phyloP scores from a whole-genome alignment of 2,113 vertebrate species.

The Rhadina sibilatrix region DNA sequence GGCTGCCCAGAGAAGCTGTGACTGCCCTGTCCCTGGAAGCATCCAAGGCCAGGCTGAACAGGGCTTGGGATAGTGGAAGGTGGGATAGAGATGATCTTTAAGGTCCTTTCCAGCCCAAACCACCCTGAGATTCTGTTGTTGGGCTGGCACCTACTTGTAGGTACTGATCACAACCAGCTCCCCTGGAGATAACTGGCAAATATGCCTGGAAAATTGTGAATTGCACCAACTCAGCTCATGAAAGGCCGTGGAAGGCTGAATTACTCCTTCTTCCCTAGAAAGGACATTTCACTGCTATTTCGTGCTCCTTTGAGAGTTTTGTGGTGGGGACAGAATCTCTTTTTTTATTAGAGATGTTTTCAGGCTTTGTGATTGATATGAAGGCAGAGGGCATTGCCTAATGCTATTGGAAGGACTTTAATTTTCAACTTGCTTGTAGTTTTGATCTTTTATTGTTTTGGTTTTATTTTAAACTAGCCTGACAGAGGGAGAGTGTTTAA shows the following conservation, averaged over 20 bases:
- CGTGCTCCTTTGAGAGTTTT: not conserved
- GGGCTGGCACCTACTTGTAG: not conserved
- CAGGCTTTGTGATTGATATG: not conserved
- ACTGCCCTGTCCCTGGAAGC: not conserved
- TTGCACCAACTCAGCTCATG: not conserved
- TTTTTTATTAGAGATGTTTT: not conserved
- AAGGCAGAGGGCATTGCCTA: not conserved
- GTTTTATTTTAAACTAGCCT: not conserved
- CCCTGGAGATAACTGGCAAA: not conserved
- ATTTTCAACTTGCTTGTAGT: not conserved
- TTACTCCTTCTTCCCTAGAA: not conserved
- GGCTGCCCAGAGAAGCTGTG: not conserved
- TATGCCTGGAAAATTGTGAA: not conserved
- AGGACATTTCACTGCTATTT: not conserved
- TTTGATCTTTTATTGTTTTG: not conserved
- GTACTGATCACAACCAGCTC: rapidly evolving
- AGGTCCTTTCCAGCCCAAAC: not conserved
- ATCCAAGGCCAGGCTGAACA: rapidly evolving
- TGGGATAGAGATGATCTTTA: not conserved
- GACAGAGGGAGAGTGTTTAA: not conserved
- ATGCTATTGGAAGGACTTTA: not conserved
- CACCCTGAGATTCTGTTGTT: not conserved
- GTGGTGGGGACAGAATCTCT: not conserved
- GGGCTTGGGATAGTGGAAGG: not conserved
- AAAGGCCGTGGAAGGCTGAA: not conserved